Evolutionary conservation across 2,797 vertebrate species (phyloP), one percentile per base, ranked within the genome.

Genomic region (Synanceia verrucosa): DNA sequence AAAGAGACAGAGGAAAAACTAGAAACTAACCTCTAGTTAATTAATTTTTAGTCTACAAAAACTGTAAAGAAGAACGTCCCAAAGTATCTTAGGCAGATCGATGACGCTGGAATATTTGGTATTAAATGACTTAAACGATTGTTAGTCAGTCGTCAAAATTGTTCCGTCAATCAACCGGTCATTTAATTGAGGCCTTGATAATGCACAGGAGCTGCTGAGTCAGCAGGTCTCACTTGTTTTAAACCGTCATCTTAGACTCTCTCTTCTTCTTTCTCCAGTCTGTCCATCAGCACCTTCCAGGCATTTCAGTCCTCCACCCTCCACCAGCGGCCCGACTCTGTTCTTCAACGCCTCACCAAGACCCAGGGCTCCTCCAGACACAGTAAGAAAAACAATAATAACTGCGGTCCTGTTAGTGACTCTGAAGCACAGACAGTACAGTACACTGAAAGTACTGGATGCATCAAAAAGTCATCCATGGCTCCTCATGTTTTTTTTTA

Each of bases 251-350:
- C 88, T 90, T 73, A 86, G 84, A n/a, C 89, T 91, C 69, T 66
- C 61, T 72, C 21, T 60, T 67, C 31, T 73, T 65, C 23, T 73
- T 18, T 51, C 63, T 29, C 34, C 63, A 93, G 92, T 64, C 73
- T 79, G 67, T 90, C 94, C 77, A 93, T 96, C 81, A 94, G 89
- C 58, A 94, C 93, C 65, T 96, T 95, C 79, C 85, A 93, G 48
- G 90, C 91, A 12, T 95, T 96, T 85, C 94, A 94, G 85, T 86
- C 78, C 59, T 94, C 94, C 48, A 94, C 93, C 3, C 88, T 90
- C 24, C 87, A 81, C 71, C 96, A 96, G 88, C 94, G 94, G 23
- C 95, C 95, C 0, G 95, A 96, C 80, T 86, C 91, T 8, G 76
- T 96, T 71, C 94, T 96, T 14, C 93, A 92, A 5, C 89, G 88